Conservation (phyloP, 1,140 invertebrate genomes). For the Macrotrachela quadricornifera region DNA sequence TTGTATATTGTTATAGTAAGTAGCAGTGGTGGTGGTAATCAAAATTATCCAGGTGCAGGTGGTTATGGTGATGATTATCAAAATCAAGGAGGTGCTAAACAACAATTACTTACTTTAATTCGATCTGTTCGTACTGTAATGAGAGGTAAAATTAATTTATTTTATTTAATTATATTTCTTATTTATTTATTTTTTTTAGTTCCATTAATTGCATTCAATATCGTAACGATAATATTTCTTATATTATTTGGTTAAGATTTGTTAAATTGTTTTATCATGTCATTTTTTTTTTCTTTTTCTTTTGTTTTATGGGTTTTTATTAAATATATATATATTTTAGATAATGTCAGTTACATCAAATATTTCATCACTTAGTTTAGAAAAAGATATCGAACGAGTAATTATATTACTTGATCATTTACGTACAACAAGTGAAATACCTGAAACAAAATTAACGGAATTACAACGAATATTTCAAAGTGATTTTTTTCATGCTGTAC, state of each 20-base stretch:
- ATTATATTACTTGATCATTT: slow-evolving; percentile 80
- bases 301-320: no score
- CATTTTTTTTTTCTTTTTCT: no score
- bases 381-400: slow-evolving; percentile 67
- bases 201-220: slow-evolving; percentile 8
- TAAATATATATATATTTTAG: no score
- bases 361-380: no score
- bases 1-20: neutral
- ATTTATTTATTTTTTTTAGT: neutral
- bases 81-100: neutral
- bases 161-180: neutral
- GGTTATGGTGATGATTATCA: neutral
- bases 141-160: neutral
- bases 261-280: no score
- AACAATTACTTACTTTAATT: slow-evolving; percentile 6
- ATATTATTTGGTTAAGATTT: slow-evolving; percentile 2
- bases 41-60: neutral
- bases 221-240: neutral
- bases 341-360: no score
- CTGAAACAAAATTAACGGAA: slow-evolving; percentile 76
- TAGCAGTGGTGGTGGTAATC: neutral
- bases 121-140: slow-evolving; percentile 8
- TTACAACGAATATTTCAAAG: slow-evolving; percentile 76
- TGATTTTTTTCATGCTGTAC: slow-evolving; percentile 79
- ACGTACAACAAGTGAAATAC: slow-evolving; percentile 59